Percentiles rank a stretch among this genome's conserved stretches.
Evolutionary conservation across 2,888 invertebrate species (phyloP).

Genomic region (Timandra comae): DNA sequence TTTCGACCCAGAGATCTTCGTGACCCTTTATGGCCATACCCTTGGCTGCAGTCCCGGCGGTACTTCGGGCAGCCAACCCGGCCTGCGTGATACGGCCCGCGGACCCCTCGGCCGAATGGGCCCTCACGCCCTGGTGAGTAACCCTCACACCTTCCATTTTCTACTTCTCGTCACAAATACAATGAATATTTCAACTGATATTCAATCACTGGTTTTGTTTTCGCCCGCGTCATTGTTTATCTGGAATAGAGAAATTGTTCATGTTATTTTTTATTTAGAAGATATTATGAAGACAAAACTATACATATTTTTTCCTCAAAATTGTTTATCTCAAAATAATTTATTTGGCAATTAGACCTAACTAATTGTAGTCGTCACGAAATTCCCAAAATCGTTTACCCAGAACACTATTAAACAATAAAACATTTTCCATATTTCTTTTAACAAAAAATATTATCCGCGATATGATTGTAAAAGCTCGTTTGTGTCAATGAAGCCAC

Average conservation of each 20-base stretch:
- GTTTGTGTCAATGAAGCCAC: conserved; percentile 7
- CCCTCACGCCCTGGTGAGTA: conserved; percentile 75
- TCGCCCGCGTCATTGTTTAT: conserved; percentile 43
- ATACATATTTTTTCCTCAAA: no score
- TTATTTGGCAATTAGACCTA: no score
- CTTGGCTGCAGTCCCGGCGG: conserved; percentile 94
- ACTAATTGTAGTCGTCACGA: no score
- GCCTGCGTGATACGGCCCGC: conserved; percentile 82
- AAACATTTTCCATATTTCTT: neutral
- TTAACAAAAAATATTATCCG: neutral
- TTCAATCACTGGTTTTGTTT: conserved; percentile 36
- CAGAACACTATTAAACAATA: no score
- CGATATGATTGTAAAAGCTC: conserved; percentile 8
- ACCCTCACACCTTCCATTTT: conserved; percentile 74
- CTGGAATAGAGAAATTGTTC: conserved; percentile 43
- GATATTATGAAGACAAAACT: neutral
- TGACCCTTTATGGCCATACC: conserved; percentile 97
- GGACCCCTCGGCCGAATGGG: conserved; percentile 77
- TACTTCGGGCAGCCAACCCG: conserved; percentile 91
- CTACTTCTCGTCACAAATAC: conserved; percentile 25
- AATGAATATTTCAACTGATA: conserved; percentile 22
- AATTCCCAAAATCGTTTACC: no score
- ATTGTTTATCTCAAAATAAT: neutral
- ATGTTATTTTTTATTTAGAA: no score
- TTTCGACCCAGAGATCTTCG: conserved; percentile 97